Percentiles rank a stretch among this genome's conserved stretches.
These are phyloP conservation scores for Trachymyrmex septentrionalis DNA, from an alignment of 1,140 invertebrate genomes.

Conservation along the genomic window DNA sequence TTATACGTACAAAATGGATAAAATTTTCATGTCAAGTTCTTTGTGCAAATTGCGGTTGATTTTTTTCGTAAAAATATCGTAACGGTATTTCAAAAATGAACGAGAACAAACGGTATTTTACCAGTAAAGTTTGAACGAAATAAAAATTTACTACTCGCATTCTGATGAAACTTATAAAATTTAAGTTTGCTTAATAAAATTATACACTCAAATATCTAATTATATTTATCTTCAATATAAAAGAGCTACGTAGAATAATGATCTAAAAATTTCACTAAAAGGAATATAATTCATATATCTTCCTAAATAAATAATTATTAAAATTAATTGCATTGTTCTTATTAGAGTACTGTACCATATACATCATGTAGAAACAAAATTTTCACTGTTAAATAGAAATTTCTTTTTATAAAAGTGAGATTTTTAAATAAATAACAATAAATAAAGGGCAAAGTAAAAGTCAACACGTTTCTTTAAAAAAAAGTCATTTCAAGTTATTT, in stretches of 20 bases:
- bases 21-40: constrained; percentile 35
- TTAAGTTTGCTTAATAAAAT: neutral
- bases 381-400: neutral
- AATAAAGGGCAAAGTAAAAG: no score
- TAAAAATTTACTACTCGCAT: neutral
- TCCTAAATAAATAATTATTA: neutral
- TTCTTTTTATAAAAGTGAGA: neutral
- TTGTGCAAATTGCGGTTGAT: neutral
- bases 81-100: neutral
- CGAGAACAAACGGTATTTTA: neutral
- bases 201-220: neutral
- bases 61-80: constrained; percentile 18
- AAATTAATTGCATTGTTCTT: constrained; percentile 16
- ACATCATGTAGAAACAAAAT: neutral
- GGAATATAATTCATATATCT: neutral
- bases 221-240: neutral
- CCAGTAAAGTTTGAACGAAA: neutral
- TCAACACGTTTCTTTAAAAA: no score
- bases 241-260: neutral
- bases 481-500: no score
- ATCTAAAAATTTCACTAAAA: neutral
- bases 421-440: no score
- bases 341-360: neutral
- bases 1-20: constrained; percentile 22
- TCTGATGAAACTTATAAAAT: neutral